A percentile compares a stretch with the other conserved stretches of the same genome.
Evolutionary conservation across 2,797 vertebrate species (phyloP).

Genomic region (Moxostoma hubbsi): DNA sequence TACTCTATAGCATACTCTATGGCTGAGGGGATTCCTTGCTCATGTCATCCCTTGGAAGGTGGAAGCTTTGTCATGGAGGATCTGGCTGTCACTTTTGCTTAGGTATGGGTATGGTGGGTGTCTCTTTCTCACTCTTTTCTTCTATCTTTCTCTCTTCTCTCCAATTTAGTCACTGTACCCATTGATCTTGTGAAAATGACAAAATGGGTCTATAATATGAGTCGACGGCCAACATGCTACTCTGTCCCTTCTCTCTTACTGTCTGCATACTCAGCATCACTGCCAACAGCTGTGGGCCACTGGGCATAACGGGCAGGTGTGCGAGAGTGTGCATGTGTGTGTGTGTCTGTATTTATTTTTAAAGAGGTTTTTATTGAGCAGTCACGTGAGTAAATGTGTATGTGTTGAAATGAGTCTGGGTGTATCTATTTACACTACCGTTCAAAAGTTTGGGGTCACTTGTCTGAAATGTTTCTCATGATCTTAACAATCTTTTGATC

Average conservation of each 20-base stretch:
- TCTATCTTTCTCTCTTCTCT: conserved; percentile 5
- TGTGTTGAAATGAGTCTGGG: not conserved
- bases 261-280: conserved; percentile 47
- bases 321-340: conserved; percentile 18
- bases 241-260: conserved; percentile 60
- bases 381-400: conserved; percentile 31
- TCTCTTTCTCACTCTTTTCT: not conserved
- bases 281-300: conserved; percentile 28
- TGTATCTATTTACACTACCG: not conserved
- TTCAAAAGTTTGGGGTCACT: too few species aligned
- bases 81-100: conserved; percentile 33
- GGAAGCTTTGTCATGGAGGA: conserved; percentile 1
- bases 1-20: too few species aligned
- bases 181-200: conserved; percentile 58
- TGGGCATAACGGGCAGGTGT: conserved; percentile 30
- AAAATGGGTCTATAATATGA: conserved; percentile 63
- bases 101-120: not conserved
- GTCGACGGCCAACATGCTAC: conserved; percentile 62
- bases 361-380: conserved; percentile 34
- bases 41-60: conserved; percentile 16
- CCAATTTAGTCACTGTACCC: conserved; percentile 15
- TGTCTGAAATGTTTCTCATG: too few species aligned
- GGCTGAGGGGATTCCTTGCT: not conserved
- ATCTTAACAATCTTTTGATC: too few species aligned
- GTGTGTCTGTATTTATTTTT: conserved; percentile 26